phyloP scores from a whole-genome alignment of 1,140 invertebrate species.

The Musca domestica region DNA sequence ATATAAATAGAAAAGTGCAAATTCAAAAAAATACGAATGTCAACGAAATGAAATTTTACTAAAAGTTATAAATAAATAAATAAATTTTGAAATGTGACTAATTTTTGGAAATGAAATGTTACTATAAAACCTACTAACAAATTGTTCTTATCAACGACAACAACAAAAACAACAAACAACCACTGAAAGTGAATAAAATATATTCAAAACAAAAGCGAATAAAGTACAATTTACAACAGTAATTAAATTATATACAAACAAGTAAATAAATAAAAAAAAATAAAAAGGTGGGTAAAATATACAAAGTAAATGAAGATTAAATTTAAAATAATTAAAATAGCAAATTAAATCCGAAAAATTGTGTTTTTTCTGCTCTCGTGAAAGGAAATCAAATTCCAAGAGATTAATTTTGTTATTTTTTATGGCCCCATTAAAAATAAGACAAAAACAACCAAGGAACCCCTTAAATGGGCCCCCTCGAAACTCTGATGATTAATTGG shows the following conservation, averaged over 20 bases:
- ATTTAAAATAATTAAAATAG: not conserved
- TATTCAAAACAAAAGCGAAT: not conserved
- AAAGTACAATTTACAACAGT: not conserved
- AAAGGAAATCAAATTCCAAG: not conserved
- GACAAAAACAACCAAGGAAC: not conserved
- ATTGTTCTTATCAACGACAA: not conserved
- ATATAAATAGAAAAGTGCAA: not conserved
- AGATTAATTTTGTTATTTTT: not conserved
- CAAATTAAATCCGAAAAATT: conserved; percentile 1
- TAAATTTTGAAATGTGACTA: conserved; percentile 19
- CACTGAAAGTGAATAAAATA: not conserved
- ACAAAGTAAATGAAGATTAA: not conserved
- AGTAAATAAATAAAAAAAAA: not conserved
- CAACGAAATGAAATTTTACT: conserved; percentile 1
- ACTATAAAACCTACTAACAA: not conserved
- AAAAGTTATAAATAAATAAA: not conserved
- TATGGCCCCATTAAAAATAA: not conserved
- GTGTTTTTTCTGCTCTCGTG: not conserved
- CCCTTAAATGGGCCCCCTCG: too few species aligned
- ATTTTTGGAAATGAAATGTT: not conserved
- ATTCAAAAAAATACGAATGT: not conserved
- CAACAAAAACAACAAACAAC: not conserved
- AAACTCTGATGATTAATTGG: too few species aligned
- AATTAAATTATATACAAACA: too few species aligned
- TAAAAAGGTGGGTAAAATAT: conserved; percentile 6